A percentile compares a stretch with the other conserved stretches of the same genome.
phyloP scores from a whole-genome alignment of 2,888 invertebrate species.

The Cryptocephalus moraei region DNA sequence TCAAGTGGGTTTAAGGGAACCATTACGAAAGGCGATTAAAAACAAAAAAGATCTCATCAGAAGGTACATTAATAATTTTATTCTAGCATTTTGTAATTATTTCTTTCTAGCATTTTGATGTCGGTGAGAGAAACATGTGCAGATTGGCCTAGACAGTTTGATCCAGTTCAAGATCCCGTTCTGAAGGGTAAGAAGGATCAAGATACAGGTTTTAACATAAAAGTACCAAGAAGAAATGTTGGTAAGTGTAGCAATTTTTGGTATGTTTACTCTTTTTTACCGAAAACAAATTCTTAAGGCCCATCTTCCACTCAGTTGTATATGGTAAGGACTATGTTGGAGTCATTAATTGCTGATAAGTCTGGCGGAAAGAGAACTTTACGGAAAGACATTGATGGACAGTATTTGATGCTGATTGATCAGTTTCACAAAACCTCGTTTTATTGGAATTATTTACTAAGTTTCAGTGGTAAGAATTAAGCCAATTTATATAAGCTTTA shows the following conservation, averaged over 20 bases:
- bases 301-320: constrained; percentile 91
- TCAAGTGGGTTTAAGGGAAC: constrained; percentile 79
- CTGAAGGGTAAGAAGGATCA: constrained; percentile 89
- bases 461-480: constrained; percentile 65
- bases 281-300: constrained; percentile 38
- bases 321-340: constrained; percentile 98
- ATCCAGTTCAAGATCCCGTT: constrained; percentile 86
- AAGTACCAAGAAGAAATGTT: constrained; percentile 86
- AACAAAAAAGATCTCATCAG: constrained; percentile 94
- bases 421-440: constrained; percentile 93
- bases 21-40: constrained; percentile 90
- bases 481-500: not conserved
- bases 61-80: constrained; percentile 39
- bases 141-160: constrained; percentile 89
- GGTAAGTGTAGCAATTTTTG: constrained; percentile 45
- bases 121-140: constrained; percentile 96
- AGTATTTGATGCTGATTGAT: constrained; percentile 86
- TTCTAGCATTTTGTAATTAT: not conserved
- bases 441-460: constrained; percentile 91
- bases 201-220: constrained; percentile 83
- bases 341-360: constrained; percentile 95
- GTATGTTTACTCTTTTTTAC: too few relatives aligned
- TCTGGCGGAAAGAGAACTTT: constrained; percentile 90
- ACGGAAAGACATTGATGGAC: constrained; percentile 93
- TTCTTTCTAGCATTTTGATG: constrained; percentile 71